phyloP scores from a whole-genome alignment of 2,888 invertebrate genomes.

The Leucophenga montana region DNA sequence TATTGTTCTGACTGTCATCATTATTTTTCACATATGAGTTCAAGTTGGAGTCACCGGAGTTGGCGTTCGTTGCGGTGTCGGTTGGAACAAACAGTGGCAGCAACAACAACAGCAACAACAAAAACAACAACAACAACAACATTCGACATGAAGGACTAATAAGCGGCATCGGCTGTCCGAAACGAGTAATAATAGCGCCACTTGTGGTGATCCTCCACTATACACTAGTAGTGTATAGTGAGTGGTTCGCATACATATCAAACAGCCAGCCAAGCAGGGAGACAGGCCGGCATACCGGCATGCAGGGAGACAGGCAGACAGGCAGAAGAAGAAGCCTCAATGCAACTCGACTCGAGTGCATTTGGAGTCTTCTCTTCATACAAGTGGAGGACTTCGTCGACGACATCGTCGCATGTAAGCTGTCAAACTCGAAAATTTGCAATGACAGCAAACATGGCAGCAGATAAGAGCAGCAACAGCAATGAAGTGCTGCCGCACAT shows the following conservation, averaged over 20 bases:
- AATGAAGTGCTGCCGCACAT: slow-evolving; percentile 56
- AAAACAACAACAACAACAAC: slow-evolving; percentile 4
- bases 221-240: not conserved
- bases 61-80: not conserved
- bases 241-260: slow-evolving; percentile 15
- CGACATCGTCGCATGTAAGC: slow-evolving; percentile 63
- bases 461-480: slow-evolving; percentile 35
- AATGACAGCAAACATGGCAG: slow-evolving; percentile 70
- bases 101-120: slow-evolving; percentile 1
- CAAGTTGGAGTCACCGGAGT: no score
- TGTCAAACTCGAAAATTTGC: slow-evolving; percentile 71
- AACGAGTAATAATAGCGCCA: slow-evolving; percentile 24
- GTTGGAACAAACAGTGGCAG: slow-evolving; percentile 16
- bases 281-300: not conserved
- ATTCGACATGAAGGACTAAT: slow-evolving; percentile 29
- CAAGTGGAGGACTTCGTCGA: slow-evolving; percentile 24
- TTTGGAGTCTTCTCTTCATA: slow-evolving; percentile 32
- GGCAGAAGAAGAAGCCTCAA: slow-evolving; percentile 8
- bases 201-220: slow-evolving; percentile 21
- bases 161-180: slow-evolving; percentile 29
- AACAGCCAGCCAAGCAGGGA: slow-evolving; percentile 6
- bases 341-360: no score
- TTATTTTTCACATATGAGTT: slow-evolving; percentile 36
- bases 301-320: not conserved
- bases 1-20: slow-evolving; percentile 45